Evolutionary conservation across 2,888 invertebrate species (phyloP).

Genomic region (Ashinkailepas kermadecensis): DNA sequence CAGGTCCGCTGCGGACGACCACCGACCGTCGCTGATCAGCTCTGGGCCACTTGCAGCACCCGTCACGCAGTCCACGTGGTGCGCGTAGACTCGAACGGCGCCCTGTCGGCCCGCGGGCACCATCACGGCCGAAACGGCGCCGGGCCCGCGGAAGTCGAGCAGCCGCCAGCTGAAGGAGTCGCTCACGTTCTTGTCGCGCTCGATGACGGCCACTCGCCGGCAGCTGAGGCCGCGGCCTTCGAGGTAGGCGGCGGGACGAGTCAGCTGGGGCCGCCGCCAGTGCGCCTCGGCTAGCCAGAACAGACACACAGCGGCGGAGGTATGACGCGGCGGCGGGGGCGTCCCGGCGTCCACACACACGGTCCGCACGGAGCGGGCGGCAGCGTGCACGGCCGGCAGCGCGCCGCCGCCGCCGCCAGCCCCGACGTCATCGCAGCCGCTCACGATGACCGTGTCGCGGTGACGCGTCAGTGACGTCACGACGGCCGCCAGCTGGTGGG

Average conservation of each 20-base stretch:
- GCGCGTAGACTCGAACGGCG: background rate
- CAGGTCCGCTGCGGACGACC: background rate
- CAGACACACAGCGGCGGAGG: background rate
- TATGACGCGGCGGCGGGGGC: background rate
- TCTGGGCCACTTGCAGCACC: background rate
- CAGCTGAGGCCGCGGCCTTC: background rate
- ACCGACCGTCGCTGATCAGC: background rate
- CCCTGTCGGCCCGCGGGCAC: background rate
- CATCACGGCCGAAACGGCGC: background rate
- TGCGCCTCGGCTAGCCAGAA: background rate
- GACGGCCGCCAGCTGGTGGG: background rate
- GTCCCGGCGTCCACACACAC: background rate
- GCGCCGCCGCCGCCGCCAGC: background rate
- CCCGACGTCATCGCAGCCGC: background rate
- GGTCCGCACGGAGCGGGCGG: background rate
- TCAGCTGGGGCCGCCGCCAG: background rate
- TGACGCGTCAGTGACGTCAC: background rate
- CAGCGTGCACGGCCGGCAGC: background rate
- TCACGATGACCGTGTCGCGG: background rate
- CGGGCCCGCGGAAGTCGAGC: background rate
- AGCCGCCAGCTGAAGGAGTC: background rate
- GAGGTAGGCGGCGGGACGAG: background rate
- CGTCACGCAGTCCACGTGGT: background rate
- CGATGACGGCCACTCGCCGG: background rate
- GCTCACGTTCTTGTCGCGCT: background rate